Evolutionary conservation across 2,888 invertebrate species (phyloP).

Genomic region (Heterodera filipjevi): DNA sequence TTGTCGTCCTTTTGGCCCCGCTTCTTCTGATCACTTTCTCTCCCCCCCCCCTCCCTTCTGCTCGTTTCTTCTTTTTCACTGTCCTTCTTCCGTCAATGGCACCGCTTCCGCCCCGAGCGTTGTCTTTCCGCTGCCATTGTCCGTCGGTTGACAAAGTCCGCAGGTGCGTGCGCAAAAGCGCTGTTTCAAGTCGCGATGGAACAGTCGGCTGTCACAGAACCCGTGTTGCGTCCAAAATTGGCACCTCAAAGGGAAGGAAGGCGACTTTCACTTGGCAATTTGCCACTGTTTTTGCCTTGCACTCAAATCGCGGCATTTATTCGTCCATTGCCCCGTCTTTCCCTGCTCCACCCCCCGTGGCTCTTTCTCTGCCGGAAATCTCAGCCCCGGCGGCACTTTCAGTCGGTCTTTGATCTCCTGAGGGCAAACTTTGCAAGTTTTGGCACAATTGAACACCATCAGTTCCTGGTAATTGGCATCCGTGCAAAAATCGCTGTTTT

Average conservation of each 20-base stretch:
- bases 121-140: background rate
- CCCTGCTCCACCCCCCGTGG: background rate
- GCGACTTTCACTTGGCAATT: background rate
- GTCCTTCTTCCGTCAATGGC: background rate
- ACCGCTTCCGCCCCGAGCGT: background rate
- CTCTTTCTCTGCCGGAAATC: background rate
- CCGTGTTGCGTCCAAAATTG: constrained; percentile 18
- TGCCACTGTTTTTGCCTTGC: background rate
- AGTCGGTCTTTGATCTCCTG: background rate
- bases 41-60: background rate
- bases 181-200: constrained; percentile 15
- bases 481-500: constrained; percentile 17
- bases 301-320: constrained; percentile 13
- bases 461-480: background rate
- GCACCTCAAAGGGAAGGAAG: constrained; percentile 6
- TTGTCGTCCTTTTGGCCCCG: too few species aligned
- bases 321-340: background rate
- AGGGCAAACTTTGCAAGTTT: constrained; percentile 12
- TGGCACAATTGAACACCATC: constrained; percentile 21
- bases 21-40: background rate
- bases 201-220: constrained; percentile 16
- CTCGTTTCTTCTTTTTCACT: background rate
- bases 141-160: constrained; percentile 15
- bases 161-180: constrained; percentile 23
- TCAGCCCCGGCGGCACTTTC: background rate